phyloP scores from a whole-genome alignment of 35 echinoderm and acorn worm genomes.

The Heliocidaris tuberculata region DNA sequence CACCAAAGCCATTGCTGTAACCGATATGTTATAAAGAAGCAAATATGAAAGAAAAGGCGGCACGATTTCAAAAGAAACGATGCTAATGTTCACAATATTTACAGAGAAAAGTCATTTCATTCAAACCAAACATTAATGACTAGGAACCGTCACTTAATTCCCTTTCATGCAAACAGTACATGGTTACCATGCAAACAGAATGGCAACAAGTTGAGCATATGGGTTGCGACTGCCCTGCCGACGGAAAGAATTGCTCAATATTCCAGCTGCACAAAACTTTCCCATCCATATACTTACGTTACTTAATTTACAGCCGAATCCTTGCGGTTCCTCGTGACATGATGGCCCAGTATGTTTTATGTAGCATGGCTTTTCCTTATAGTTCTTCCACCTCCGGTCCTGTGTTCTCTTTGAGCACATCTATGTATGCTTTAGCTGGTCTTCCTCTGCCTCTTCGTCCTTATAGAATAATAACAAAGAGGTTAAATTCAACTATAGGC shows the following conservation, averaged over 20 bases:
- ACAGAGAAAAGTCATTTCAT: background rate
- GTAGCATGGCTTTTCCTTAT: too few relatives aligned
- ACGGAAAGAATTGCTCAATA: background rate
- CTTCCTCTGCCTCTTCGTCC: too few relatives aligned
- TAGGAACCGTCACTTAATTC: background rate
- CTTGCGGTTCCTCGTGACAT: too few relatives aligned
- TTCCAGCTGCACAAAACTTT: background rate
- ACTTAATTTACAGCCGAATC: too few relatives aligned
- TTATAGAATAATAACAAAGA: background rate
- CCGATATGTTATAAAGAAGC: background rate
- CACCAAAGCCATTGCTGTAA: background rate
- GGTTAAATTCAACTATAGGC: background rate
- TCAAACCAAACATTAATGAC: background rate
- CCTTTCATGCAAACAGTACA: background rate
- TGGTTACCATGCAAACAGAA: too few relatives aligned
- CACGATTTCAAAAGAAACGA: background rate
- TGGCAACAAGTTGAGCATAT: background rate
- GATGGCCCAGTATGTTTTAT: too few relatives aligned
- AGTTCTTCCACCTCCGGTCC: too few relatives aligned
- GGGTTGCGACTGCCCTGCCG: background rate
- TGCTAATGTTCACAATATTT: background rate
- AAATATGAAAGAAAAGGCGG: background rate
- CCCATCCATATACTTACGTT: background rate
- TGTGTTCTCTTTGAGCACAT: too few relatives aligned
- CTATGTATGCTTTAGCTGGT: too few relatives aligned